Evolutionary conservation across 2,888 invertebrate genomes (phyloP), one percentile per base, ranked within the genome.

Genomic region (Acrobasis consociella): DNA sequence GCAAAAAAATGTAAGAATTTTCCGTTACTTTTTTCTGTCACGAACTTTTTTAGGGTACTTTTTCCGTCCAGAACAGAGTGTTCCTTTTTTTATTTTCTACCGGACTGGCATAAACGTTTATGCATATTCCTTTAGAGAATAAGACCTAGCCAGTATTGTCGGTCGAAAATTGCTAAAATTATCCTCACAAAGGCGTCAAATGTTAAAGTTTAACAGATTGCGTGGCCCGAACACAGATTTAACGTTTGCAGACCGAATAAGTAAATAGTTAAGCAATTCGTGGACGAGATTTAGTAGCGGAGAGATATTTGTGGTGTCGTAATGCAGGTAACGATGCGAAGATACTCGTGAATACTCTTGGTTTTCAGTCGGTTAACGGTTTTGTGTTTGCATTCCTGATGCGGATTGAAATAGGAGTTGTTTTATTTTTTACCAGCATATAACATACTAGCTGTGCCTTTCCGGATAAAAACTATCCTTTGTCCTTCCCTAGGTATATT

Each of bases 181-280:
- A 17, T 42, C 42, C 22, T 13, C 56, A 56, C 42, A 42, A 56
- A 22, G 42, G 5, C 52, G 39, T 39, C 55, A 55, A 56, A 56
- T 42, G 56, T 9, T 56, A 56, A 56, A 56, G 56, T 56, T 56
- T 56, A 56, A 56, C 22, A 42, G 56, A 56, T 42, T 42, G 42
- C 42, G 16, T 56, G 42, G 56, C 56, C 56, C 56, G 42, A 56
- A 46, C 42, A 16, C 22, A 56, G 56, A 46, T 56, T 56, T 56
- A 46, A 42, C 56, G 56, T 42, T 56, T 56, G 56, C 56, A 17
- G 42, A 13, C 56, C 56, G 42, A 56, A 56, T 56, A 56, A 56
- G 56, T 56, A 56, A 56, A 56, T 56, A 56, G 56, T 56, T 46
- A 42, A 42, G 42, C 56, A 56, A 56, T 56, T 22, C 42, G 5